These are phyloP conservation scores for Orthosia gracilis DNA, from an alignment of 2,888 invertebrate genomes.

Conservation along the genomic window DNA sequence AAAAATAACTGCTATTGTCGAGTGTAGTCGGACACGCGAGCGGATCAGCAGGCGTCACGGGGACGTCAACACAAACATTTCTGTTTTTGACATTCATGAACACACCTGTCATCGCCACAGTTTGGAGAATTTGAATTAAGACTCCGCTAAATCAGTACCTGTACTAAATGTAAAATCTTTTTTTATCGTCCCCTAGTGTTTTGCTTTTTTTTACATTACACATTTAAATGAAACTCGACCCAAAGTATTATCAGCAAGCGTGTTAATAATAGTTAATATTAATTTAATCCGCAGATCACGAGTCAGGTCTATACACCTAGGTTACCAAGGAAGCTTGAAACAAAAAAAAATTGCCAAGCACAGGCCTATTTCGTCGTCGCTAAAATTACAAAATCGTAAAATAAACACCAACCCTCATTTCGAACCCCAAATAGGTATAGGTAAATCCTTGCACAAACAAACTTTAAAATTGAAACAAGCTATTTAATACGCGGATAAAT, in stretches of 20 bases:
- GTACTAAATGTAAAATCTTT: too few species aligned
- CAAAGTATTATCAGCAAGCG: too few species aligned
- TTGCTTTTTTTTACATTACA: neutral
- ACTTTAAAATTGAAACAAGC: constrained; percentile 12
- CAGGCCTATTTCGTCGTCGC: too few species aligned
- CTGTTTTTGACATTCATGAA: neutral
- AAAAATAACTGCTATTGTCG: constrained; percentile 12
- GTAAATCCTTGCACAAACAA: constrained; percentile 13
- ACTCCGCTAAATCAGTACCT: too few species aligned
- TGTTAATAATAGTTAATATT: neutral
- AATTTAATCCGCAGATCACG: neutral
- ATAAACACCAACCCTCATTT: constrained; percentile 2
- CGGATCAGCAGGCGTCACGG: constrained; percentile 6
- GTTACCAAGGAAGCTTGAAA: too few species aligned
- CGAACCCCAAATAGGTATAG: constrained; percentile 7
- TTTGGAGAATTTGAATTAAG: too few species aligned
- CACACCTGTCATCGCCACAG: constrained; percentile 1
- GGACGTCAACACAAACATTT: neutral
- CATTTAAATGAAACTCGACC: neutral
- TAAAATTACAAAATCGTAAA: neutral
- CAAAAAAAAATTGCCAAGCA: too few species aligned
- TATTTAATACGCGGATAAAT: constrained; percentile 21
- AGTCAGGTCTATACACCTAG: too few species aligned
- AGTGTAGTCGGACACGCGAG: neutral
- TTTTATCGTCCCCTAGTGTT: neutral